Percentiles rank a stretch among this genome's conserved stretches.
Conservation (phyloP, 2,888 invertebrate genomes). For the Drosophila birchii region DNA sequence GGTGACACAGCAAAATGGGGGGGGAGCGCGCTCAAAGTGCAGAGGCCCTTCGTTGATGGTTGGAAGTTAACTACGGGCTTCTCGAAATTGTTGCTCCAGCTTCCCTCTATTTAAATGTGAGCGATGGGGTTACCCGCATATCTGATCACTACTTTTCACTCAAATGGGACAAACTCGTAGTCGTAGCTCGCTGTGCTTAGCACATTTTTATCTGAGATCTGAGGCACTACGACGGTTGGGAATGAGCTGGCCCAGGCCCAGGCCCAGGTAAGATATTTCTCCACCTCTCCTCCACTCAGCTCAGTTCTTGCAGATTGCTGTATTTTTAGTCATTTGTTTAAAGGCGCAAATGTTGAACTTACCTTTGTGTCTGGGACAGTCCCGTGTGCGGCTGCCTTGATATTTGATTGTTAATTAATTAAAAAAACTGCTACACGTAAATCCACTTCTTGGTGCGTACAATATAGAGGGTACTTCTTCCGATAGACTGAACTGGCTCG, state of each 20-base stretch:
- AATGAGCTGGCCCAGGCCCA: constrained; percentile 15
- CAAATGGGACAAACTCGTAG: not conserved
- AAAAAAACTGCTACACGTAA: constrained; percentile 30
- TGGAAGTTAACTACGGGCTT: constrained; percentile 1
- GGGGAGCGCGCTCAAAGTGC: constrained; percentile 44
- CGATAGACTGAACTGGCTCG: constrained; percentile 7
- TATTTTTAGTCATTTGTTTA: not conserved
- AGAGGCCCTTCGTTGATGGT: not conserved
- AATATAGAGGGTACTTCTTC: not conserved
- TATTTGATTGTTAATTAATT: constrained; percentile 18
- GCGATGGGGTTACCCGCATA: constrained; percentile 37
- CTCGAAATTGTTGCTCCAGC: constrained; percentile 44
- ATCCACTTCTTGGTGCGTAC: constrained; percentile 20
- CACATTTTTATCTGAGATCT: constrained; percentile 9
- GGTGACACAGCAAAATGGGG: constrained; percentile 25
- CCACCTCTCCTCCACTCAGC: not conserved
- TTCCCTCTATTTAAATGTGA: not conserved
- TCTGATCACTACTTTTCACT: not conserved
- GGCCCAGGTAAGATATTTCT: constrained; percentile 4
- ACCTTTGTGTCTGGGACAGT: not conserved
- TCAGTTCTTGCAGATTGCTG: not conserved
- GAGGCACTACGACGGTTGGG: not conserved
- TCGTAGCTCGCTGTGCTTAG: not conserved
- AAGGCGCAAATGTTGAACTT: not conserved
- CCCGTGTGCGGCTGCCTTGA: not conserved